Conservation (phyloP, 2,888 invertebrate genomes). For the Phlogophora meticulosa region DNA sequence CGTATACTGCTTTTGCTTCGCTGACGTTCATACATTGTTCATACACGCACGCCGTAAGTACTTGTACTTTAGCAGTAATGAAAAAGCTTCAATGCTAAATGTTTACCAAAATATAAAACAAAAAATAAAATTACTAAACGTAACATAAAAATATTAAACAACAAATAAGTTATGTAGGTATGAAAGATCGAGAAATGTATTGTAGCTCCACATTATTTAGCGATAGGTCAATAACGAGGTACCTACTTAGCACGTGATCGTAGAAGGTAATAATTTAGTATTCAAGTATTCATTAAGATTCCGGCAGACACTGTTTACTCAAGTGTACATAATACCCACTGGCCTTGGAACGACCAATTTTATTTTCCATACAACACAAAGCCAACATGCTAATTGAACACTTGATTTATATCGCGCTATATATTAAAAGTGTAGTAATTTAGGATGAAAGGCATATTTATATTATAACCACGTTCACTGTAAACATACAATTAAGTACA, state of each 20-base stretch:
- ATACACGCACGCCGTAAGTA: too few relatives aligned
- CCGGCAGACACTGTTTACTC: slow-evolving; percentile 66
- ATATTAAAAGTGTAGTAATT: slow-evolving; percentile 56
- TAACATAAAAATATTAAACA: too few relatives aligned
- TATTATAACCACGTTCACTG: slow-evolving; percentile 39
- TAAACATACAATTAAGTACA: slow-evolving; percentile 53
- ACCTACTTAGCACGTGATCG: slow-evolving; percentile 21
- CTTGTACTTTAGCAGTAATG: too few relatives aligned
- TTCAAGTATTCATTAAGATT: slow-evolving; percentile 68
- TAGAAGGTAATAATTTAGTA: slow-evolving; percentile 60
- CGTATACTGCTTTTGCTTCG: too few relatives aligned
- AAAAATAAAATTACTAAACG: too few relatives aligned
- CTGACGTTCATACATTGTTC: too few relatives aligned
- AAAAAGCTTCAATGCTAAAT: not conserved
- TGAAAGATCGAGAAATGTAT: too few relatives aligned
- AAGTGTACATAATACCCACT: slow-evolving; percentile 64
- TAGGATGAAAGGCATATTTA: slow-evolving; percentile 56
- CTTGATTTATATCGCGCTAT: slow-evolving; percentile 56
- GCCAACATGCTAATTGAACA: slow-evolving; percentile 56
- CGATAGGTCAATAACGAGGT: slow-evolving; percentile 29
- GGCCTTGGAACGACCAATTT: slow-evolving; percentile 68
- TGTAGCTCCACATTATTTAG: slow-evolving; percentile 29
- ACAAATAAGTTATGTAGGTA: slow-evolving; percentile 14
- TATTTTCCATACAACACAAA: slow-evolving; percentile 59
- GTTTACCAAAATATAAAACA: slow-evolving; percentile 3